Base-by-base conservation (phyloP, 2,113 vertebrate species). In the Anolis sagrei region DNA sequence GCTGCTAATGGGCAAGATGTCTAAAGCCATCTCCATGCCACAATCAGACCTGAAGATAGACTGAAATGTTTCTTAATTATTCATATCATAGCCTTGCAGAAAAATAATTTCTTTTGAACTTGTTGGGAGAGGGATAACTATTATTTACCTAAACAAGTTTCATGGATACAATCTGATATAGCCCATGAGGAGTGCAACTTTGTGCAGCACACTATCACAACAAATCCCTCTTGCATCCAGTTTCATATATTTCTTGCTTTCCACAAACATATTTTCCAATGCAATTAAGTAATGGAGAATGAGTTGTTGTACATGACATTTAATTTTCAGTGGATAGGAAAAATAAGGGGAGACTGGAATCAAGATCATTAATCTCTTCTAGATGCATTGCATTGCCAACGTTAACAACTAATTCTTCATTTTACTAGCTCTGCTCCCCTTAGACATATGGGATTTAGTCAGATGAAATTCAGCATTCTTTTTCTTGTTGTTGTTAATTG, bases 391-490 rank as follows among this genome's bases (percentile, higher is more conserved):
- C 49, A 91, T 90, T 95, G 93, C 95, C 94, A 94, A 90, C 89
- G 90, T 78, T 72, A 93, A 92, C 93, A 94, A 86, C 92, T 95
- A 94, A 92, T 93, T 94, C 87, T 89, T 95, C 91, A 92, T 84
- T 29, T 88, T 1, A 25, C 81, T 94, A 89, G 89, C 76, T 87
- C 82, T 84, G 82, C 81, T 93, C 92, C 68, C 93, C 88, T 91
- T 34, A 36, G 1, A 82, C 88, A 88, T 72, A 82, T 86, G 84
- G 90, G 58, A 88, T 68, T 27, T 68, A 68, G 34, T 91, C 4
- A 18, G 14, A 58, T 58, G 54, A 58, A 58, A 58, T 16, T 58
- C n/a, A 44, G 39, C 39, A 44, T 44, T 44, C 3, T 44, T 44
- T 2, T 44, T 44, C 3, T 44, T 44, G 39, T 44, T 44, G 39